Conservation (phyloP, 1,140 invertebrate genomes). For the Calephelis nemesis region DNA sequence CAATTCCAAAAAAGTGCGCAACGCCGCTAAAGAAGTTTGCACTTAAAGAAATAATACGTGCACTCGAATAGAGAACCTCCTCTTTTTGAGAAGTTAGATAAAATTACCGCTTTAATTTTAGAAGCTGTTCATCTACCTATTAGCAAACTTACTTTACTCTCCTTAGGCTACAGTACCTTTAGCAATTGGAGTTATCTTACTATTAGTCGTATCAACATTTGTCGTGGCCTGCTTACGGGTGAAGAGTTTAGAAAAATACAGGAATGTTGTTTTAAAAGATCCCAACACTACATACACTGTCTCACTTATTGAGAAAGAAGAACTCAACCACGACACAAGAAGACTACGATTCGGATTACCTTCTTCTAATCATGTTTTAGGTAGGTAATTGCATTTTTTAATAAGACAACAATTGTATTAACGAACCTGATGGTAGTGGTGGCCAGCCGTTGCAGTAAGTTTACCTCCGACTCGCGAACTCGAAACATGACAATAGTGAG, state of each 20-base stretch:
- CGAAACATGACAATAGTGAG: too few relatives aligned
- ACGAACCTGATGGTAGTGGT: not conserved
- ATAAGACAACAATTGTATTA: not conserved
- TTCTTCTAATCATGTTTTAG: not conserved
- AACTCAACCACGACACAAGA: not conserved
- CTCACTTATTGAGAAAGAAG: not conserved
- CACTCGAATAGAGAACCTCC: too few relatives aligned
- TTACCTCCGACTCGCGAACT: too few relatives aligned
- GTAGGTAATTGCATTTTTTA: not conserved
- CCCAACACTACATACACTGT: not conserved
- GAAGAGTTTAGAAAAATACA: not conserved
- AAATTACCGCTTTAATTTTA: too few relatives aligned
- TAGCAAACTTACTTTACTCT: too few relatives aligned
- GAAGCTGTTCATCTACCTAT: too few relatives aligned
- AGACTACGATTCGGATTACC: not conserved
- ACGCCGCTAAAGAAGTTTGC: too few relatives aligned
- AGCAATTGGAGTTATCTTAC: not conserved
- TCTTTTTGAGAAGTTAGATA: too few relatives aligned
- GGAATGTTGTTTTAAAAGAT: not conserved
- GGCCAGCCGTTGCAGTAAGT: too few relatives aligned
- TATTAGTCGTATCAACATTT: not conserved
- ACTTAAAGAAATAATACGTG: too few relatives aligned
- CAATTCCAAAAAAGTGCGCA: too few relatives aligned
- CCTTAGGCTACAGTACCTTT: not conserved
- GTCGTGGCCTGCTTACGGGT: not conserved